A percentile compares a stretch with the other conserved stretches of the same genome.
Conservation (phyloP, 2,888 invertebrate genomes). For the Ephialtes manifestator region DNA sequence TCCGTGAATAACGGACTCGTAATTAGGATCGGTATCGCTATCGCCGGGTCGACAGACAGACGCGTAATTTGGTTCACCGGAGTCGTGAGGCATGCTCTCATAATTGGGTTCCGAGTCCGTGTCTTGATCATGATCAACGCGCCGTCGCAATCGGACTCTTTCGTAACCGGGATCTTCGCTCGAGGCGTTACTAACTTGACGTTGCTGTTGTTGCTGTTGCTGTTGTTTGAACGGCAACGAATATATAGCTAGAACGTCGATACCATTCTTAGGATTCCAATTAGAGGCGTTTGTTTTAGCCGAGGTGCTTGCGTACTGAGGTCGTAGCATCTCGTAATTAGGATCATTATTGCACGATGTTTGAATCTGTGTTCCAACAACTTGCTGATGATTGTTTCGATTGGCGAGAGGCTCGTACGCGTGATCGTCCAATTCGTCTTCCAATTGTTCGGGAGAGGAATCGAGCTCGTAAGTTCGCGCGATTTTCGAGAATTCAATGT, state of each 20-base stretch:
- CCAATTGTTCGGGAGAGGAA: conserved; percentile 75
- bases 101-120: conserved; percentile 91
- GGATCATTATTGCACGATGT: conserved; percentile 87
- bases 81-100: conserved; percentile 90
- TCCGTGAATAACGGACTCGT: conserved; percentile 89
- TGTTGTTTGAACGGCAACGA: conserved; percentile 79
- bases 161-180: conserved; percentile 87
- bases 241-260: conserved; percentile 77
- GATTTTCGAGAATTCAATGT: conserved; percentile 71
- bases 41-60: conserved; percentile 87
- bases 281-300: conserved; percentile 39
- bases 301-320: conserved; percentile 83
- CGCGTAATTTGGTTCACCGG: conserved; percentile 88
- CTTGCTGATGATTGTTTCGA: conserved; percentile 21
- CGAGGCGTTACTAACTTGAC: conserved; percentile 83
- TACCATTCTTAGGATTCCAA: conserved; percentile 70
- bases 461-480: conserved; percentile 87
- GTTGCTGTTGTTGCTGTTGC: conserved; percentile 67
- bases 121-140: conserved; percentile 84
- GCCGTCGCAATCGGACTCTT: conserved; percentile 86
- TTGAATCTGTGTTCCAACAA: conserved; percentile 44
- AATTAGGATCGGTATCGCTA: conserved; percentile 92
- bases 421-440: conserved; percentile 87
- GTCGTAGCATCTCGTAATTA: conserved; percentile 92
- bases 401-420: conserved; percentile 88